Conservation (phyloP, 2,888 invertebrate genomes). For the Norana najaformis region DNA sequence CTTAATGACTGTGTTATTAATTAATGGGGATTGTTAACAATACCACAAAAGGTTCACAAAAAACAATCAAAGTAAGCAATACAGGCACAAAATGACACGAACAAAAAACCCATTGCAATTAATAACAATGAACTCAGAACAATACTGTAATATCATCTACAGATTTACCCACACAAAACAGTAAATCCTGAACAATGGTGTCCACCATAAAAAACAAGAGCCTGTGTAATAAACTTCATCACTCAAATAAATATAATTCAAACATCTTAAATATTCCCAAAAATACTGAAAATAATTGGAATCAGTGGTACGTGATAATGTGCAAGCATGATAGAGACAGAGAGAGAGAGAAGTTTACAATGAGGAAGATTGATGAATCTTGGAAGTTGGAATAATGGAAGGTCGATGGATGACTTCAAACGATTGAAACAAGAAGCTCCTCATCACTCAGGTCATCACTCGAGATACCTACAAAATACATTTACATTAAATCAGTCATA, state of each 20-base stretch:
- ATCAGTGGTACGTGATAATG: neutral
- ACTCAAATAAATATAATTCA: neutral
- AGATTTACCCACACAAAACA: neutral
- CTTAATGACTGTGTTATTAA: neutral
- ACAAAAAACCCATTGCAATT: too few species aligned
- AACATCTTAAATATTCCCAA: neutral
- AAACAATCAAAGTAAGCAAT: neutral
- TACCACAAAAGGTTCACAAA: neutral
- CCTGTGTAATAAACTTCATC: too few species aligned
- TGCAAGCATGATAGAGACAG: neutral
- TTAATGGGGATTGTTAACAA: neutral
- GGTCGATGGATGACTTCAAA: too few species aligned
- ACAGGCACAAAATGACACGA: too few species aligned
- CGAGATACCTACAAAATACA: neutral
- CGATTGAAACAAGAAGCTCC: conserved; percentile 2
- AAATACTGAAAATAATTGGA: conserved; percentile 13
- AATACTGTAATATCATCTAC: neutral
- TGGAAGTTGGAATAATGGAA: too few species aligned
- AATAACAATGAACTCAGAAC: neutral
- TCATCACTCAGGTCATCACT: neutral
- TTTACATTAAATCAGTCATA: neutral
- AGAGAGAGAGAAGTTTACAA: neutral
- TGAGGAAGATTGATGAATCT: neutral
- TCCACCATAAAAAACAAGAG: neutral
- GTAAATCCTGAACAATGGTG: neutral